phyloP scores from a whole-genome alignment of 2,797 vertebrate species.

The Nyctibius grandis region DNA sequence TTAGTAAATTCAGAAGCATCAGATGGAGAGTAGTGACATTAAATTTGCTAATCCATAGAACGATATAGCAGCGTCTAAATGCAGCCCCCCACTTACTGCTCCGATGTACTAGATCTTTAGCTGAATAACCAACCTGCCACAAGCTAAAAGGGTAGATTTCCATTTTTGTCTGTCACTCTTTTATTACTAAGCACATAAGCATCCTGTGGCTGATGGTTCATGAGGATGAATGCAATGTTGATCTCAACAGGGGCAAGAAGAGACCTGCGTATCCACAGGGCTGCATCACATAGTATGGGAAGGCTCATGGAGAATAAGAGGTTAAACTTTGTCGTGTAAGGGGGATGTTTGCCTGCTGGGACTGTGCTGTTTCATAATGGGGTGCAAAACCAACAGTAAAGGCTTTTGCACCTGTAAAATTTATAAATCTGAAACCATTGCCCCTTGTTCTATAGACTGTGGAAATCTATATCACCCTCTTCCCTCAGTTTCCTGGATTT shows the following conservation, averaged over 20 bases:
- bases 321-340: background rate
- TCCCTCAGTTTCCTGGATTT: background rate
- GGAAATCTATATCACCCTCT: background rate
- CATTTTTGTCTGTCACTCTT: background rate
- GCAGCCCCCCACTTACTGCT: background rate
- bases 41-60: background rate
- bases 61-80: background rate
- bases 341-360: background rate
- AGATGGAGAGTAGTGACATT: background rate
- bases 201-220: background rate
- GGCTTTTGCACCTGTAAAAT: background rate
- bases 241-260: background rate
- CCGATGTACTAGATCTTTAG: background rate
- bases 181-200: background rate
- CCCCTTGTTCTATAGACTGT: background rate
- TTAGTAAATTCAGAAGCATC: background rate
- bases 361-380: background rate
- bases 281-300: background rate
- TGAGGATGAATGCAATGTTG: background rate
- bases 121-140: background rate
- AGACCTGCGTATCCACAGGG: background rate
- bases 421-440: background rate
- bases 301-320: background rate
- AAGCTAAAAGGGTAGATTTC: background rate
- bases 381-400: background rate